Base-by-base conservation (phyloP, 1,140 invertebrate species). In the Papilio glaucus region DNA sequence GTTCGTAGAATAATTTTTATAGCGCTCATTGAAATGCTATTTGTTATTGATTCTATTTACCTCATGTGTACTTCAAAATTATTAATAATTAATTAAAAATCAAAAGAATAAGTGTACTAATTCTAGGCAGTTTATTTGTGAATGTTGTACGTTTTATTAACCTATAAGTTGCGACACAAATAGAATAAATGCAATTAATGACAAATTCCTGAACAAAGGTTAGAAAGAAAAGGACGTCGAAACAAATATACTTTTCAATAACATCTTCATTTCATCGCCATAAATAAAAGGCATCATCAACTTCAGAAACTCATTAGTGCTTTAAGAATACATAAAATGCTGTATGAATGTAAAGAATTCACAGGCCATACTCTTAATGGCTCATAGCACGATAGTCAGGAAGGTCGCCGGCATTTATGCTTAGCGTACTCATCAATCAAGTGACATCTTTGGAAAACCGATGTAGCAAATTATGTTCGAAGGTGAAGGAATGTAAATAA, bases 401-500 rank as follows among this genome's bases (percentile, higher is more conserved):
- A 33, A 33, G 29, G 29, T 33, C 6, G 29, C 29, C 6, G 29
- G 6, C 29, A 33, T 33, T 33, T n/a, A n/a, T n/a, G n/a, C n/a
- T n/a, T n/a, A 33, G 15, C 45, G 24, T 57, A 24, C 15, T 57
- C 49, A 57, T 57, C 49, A 57, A 33, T 33, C 45, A 9, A 49
- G 21, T 57, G 49, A 57, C 49, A 57, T 57, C n/a, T 57, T 57
- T 57, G 49, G 49, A 57, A 4, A 57, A 57, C 21, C 9, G 2
- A 26, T 49, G 45, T 21, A 26, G 21, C 13, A 12, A 57, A 57
- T 24, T 57, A 57, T 57, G 18, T 57, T 2, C 3, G 49, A 57
- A 57, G 49, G 49, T 57, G 49, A 57, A 57, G 24, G 49, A 57
- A 57, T 57, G 49, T 21, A 26, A 57, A 57, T 57, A 57, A 57